Evolutionary conservation across 2,113 vertebrate species (phyloP), one percentile per base, ranked within the genome.

Genomic region (Eptesicus fuscus): DNA sequence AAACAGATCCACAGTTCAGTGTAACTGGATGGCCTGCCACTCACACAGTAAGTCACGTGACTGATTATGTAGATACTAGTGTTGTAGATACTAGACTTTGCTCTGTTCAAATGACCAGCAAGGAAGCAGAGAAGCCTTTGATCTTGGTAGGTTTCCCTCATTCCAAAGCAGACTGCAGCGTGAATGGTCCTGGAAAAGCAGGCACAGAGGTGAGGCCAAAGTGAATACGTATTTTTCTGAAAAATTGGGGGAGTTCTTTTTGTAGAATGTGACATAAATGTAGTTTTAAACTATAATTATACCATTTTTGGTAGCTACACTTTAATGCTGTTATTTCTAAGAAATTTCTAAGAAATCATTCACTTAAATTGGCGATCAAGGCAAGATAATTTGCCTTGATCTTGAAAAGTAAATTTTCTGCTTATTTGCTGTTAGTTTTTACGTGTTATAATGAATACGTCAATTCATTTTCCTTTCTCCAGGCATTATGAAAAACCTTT

Each of bases 401-500:
- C 79, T 84, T 84, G 37, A n/a, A 95, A 94, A 44, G 88, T 63
- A 47, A 80, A 37, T 32, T n/a, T 85, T 37, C 51, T 82, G 28
- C 28, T 96, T 53, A 59, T 79, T 96, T 94, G 22, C 79, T 93
- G 9, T 83, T 88, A 78, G 14, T 0, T 92, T 93, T 95, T 86
- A 86, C 7, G 37, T 73, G 2, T 89, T 90, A n/a, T 17, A 73
- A 95, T 94, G 71, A 96, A 67, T 78, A 93, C 90, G 56, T 67
- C 2, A 0, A 77, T n/a, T 88, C 49, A 49, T 89, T 98, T 94
- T 44, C 35, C 95, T 96, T 89, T 44, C 4, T 78, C 17, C 7
- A 98, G 98, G 89, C 95, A 94, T 91, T 71, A 98, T 98, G 98
- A 96, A 91, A 92, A 96, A 76, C 61, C 49, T 93, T 35, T 93